Base-by-base conservation (phyloP, 2,888 invertebrate genomes). In the Oegoconia quadripuncta region DNA sequence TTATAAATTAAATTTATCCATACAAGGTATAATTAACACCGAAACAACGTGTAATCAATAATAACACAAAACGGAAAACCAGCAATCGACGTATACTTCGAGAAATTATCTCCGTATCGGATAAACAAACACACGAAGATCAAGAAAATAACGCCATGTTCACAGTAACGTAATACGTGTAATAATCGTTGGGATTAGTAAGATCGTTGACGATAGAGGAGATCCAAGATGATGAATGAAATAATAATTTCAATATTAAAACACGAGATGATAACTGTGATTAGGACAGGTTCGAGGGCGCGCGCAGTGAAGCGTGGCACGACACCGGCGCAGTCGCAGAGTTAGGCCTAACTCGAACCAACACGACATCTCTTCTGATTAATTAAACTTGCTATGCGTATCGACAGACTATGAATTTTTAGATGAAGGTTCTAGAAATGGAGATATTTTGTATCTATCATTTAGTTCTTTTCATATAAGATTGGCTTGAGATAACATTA, bases 111-210 rank as follows among this genome's bases (percentile, higher is more conserved):
- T 57, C 60, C 59, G 55, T 52, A 71, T 74, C 70, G 56, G 64
- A 73, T 75, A 81, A 83, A 83, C 81, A 83, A 83, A 83, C 72
- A 79, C 50, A 73, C 52, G 54, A 57, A 56, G 56, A 64, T n/a
- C n/a, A 65, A 65, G 62, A 65, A 74, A 76, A 77, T 79, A 72
- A 80, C 67, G 69, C 75, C 57, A 70, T 75, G 72, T 66, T 73
- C 72, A 64, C 66, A 67, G 77, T 71, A 83, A 81, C 74, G 67
- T 80, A 79, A 84, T 79, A 81, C 69, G 70, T 74, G 73, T 79
- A 79, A 81, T 83, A 81, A 81, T 80, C 69, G 69, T 74, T 66
- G 70, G 68, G 70, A 80, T 80, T 74, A 70, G 71, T 76, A 74
- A 77, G 71, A 77, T 74, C 54, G 60, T 72, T 67, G 77, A 77